These are phyloP conservation scores for Temnothorax rugatulus DNA, from an alignment of 2,888 invertebrate genomes.

Conservation along the genomic window DNA sequence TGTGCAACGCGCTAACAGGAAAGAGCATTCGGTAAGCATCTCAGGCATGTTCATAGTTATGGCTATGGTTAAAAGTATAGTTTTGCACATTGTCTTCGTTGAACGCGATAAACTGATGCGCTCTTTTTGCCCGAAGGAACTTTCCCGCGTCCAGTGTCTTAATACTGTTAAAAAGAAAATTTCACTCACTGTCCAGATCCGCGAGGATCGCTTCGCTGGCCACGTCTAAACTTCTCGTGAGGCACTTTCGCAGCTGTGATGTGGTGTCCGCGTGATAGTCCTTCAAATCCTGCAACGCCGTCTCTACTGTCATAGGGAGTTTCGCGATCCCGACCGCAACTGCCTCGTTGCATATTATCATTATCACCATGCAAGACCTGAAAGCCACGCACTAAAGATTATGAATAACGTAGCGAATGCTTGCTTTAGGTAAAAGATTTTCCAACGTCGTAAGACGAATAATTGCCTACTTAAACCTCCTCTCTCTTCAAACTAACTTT, in stretches of 20 bases:
- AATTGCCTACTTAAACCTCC: conserved; percentile 10
- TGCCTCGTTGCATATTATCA: conserved; percentile 90
- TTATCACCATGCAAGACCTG: conserved; percentile 88
- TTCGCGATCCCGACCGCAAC: conserved; percentile 88
- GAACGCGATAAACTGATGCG: not conserved
- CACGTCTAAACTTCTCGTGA: conserved; percentile 88
- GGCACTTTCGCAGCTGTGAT: conserved; percentile 88
- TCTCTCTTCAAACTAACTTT: not conserved
- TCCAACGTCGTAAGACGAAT: conserved; percentile 28
- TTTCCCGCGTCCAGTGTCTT: not conserved
- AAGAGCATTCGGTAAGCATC: not conserved
- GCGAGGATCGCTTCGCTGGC: conserved; percentile 88
- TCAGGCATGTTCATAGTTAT: not conserved
- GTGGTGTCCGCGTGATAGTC: conserved; percentile 89
- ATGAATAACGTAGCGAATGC: conserved; percentile 50
- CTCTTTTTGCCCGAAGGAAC: not conserved
- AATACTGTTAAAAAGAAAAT: conserved; percentile 5
- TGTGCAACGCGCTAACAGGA: not conserved
- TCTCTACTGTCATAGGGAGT: conserved; percentile 87
- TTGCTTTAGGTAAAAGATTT: conserved; percentile 42
- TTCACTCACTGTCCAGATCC: conserved; percentile 89
- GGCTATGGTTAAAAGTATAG: not conserved
- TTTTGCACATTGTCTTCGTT: conserved; percentile 9
- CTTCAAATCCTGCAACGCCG: conserved; percentile 89
- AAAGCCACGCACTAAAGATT: conserved; percentile 36